Evolutionary conservation across 2,113 vertebrate species (phyloP).

Genomic region (Corydoras maculifer): DNA sequence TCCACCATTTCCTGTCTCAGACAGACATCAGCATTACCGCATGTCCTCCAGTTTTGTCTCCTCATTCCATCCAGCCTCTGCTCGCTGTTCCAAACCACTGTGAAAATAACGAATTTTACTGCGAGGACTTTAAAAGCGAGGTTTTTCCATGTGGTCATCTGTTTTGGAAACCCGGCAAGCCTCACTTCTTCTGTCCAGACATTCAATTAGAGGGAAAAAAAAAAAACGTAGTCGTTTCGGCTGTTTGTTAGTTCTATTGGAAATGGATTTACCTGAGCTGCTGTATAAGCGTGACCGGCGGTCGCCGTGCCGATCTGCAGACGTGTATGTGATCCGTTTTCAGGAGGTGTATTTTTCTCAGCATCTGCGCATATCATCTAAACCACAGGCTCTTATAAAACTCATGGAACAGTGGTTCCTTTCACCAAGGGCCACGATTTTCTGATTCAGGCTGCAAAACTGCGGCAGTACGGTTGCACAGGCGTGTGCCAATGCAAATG

Average conservation of each 20-base stretch:
- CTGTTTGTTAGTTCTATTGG: constrained; percentile 15
- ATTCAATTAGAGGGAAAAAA: constrained; percentile 19
- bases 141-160: constrained; percentile 31
- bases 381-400: constrained; percentile 35
- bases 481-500: neutral
- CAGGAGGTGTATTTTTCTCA: constrained; percentile 1
- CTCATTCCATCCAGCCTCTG: neutral
- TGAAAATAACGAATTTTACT: constrained; percentile 34
- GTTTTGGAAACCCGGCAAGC: constrained; percentile 6
- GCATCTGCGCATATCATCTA: constrained; percentile 40
- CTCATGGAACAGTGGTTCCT: constrained; percentile 12
- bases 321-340: constrained; percentile 8
- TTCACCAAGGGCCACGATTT: constrained; percentile 7
- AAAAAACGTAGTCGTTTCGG: neutral
- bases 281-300: neutral
- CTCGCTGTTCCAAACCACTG: constrained; percentile 25
- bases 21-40: constrained; percentile 30
- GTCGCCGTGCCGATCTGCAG: neutral
- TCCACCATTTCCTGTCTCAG: constrained; percentile 38
- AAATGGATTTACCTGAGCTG: constrained; percentile 29
- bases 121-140: constrained; percentile 11
- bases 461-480: constrained; percentile 12
- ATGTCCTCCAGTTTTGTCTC: constrained; percentile 23
- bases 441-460: constrained; percentile 6
- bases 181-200: constrained; percentile 20